These are phyloP conservation scores for Yasuhikotakia modesta DNA, from an alignment of 2,797 vertebrate species.

Conservation along the genomic window DNA sequence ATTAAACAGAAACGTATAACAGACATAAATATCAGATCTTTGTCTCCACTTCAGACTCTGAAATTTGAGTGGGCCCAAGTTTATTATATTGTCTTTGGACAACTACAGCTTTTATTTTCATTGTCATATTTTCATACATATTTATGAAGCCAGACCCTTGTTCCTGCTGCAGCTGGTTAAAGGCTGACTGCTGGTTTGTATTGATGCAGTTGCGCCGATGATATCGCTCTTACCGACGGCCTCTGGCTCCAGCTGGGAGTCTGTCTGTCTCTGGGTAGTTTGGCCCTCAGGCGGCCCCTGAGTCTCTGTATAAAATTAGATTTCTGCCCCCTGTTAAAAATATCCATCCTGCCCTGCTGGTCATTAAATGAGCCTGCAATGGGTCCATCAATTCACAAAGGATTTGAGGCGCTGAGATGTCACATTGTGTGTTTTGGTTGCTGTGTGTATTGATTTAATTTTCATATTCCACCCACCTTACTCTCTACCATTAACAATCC, in stretches of 20 bases:
- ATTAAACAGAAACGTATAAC: no score
- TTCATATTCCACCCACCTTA: neutral
- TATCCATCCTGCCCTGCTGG: conserved; percentile 48
- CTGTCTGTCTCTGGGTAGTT: no score
- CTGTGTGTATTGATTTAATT: conserved; percentile 37
- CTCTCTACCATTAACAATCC: neutral
- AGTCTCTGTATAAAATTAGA: conserved; percentile 49
- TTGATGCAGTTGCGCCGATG: conserved; percentile 15
- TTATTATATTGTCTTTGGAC: no score
- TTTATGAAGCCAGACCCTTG: neutral
- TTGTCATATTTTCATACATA: neutral
- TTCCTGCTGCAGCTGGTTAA: neutral
- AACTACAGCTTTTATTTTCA: neutral
- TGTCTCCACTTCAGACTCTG: no score
- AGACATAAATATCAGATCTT: no score
- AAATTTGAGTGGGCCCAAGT: no score
- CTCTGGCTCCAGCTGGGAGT: no score
- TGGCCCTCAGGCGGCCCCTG: conserved; percentile 2
- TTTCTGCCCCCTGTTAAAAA: conserved; percentile 54
- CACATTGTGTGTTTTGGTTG: neutral
- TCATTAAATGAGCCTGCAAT: conserved; percentile 52
- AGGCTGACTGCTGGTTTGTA: neutral
- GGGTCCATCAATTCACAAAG: conserved; percentile 7
- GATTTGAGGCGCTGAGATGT: conserved; percentile 19
- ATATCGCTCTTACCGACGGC: no score